Base-by-base conservation (phyloP, 1,140 invertebrate genomes). In the Magallana gigas region DNA sequence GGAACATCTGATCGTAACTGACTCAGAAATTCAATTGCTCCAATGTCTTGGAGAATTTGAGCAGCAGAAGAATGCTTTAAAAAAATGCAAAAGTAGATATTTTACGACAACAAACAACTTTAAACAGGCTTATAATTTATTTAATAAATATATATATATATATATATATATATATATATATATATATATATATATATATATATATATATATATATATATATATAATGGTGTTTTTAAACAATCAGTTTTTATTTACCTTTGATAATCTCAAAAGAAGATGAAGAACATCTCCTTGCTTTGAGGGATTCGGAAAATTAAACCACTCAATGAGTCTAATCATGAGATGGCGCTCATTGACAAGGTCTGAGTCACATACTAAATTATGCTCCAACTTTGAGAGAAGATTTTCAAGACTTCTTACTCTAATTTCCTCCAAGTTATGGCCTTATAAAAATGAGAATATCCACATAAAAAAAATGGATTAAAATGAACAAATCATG, bases 301-400 rank as follows among this genome's bases (percentile, higher is more conserved):
- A 84, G 87, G 91, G 91, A 84, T 91, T 90, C 57, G 92, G 90
- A 85, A 93, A 93, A 85, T 94, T 94, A 87, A 95, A 94, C 93
- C 94, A 94, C 85, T 95, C 94, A n/a, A 95, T 85, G 23, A 95
- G 90, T 58, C 93, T 89, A 59, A 94, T 94, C 59, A 94, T 91
- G 6, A 95, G 87, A 83, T 93, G 92, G 59, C 94, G 91, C 60
- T 95, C 93, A 88, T 94, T 93, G 14, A 94, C 88, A 0, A 95
- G 76, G 87, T 95, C 94, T n/a, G 92, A 91, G 85, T 94, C 93
- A 90, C 92, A 93, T 9, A 95, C 90, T 64, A 95, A 83, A 18
- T 92, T 91, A 80, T 94, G 92, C 68, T 94, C 93, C 14, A 95
- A 83, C 85, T 95, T 95, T 36, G 93, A 93, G n/a, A 92, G 81